These are phyloP conservation scores for Hoplodrina ambigua DNA, from an alignment of 2,888 invertebrate genomes.

Conservation along the genomic window DNA sequence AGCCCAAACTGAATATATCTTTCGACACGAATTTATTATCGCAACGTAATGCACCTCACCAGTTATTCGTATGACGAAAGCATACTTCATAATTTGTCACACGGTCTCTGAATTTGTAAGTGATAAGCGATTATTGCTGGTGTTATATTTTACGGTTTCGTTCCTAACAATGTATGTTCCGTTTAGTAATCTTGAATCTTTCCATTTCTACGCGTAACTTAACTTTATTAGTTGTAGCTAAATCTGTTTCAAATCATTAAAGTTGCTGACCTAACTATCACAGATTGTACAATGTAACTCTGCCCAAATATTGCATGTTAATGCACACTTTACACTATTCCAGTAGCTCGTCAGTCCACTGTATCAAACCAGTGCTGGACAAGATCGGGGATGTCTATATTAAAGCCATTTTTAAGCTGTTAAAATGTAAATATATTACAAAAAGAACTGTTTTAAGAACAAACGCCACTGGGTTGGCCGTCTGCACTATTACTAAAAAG, in stretches of 20 bases:
- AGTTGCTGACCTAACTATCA: not conserved
- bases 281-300: not conserved
- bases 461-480: too few relatives aligned
- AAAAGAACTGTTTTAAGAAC: too few relatives aligned
- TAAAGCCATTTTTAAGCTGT: too few relatives aligned
- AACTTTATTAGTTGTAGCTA: not conserved
- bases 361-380: too few relatives aligned
- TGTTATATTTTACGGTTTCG: constrained; percentile 18
- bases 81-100: constrained; percentile 33
- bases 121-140: constrained; percentile 29
- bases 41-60: constrained; percentile 15
- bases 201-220: constrained; percentile 2
- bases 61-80: constrained; percentile 23
- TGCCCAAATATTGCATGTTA: constrained; percentile 11
- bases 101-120: constrained; percentile 23
- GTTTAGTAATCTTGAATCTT: not conserved
- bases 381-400: too few relatives aligned
- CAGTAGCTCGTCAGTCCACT: too few relatives aligned
- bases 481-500: too few relatives aligned
- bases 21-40: constrained; percentile 13
- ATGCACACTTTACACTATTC: not conserved
- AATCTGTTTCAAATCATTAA: not conserved
- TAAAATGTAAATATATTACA: too few relatives aligned
- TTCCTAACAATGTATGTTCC: not conserved
- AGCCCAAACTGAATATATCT: constrained; percentile 21